These are phyloP conservation scores for Coecobrya sp. DNA, from an alignment of 2,888 invertebrate genomes.

Conservation along the genomic window DNA sequence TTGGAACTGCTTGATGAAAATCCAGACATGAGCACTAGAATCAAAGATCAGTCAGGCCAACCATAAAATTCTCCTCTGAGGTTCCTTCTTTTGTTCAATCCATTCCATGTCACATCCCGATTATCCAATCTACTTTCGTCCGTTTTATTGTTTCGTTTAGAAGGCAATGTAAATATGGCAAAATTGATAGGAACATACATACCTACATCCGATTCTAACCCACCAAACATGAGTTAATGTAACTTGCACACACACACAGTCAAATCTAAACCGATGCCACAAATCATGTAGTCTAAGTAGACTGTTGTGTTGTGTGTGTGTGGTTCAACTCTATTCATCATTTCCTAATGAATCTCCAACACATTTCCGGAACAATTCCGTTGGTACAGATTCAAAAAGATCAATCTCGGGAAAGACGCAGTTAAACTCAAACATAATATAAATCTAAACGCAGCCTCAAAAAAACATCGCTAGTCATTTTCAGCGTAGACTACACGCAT, in stretches of 20 bases:
- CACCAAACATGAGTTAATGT: not conserved
- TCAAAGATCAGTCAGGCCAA: not conserved
- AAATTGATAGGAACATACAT: not conserved
- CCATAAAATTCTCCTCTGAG: not conserved
- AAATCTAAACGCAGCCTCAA: not conserved
- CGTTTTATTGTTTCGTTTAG: not conserved
- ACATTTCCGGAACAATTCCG: not conserved
- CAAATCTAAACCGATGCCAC: not conserved
- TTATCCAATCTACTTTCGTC: not conserved
- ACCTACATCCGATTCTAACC: no score
- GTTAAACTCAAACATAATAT: not conserved
- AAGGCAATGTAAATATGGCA: not conserved
- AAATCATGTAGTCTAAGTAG: no score
- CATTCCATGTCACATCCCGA: not conserved
- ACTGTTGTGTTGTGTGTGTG: not conserved
- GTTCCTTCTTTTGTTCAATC: not conserved
- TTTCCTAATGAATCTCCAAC: slow-evolving; percentile 13
- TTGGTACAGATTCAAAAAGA: not conserved
- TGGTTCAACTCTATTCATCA: not conserved
- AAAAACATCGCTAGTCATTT: not conserved
- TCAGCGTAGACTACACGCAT: no score
- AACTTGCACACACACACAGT: not conserved
- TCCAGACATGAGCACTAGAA: not conserved
- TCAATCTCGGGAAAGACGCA: not conserved
- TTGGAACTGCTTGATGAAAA: not conserved